Percentiles rank a stretch among this genome's conserved stretches.
Evolutionary conservation across 2,797 vertebrate genomes (phyloP).

Genomic region (Yasuhikotakia modesta): DNA sequence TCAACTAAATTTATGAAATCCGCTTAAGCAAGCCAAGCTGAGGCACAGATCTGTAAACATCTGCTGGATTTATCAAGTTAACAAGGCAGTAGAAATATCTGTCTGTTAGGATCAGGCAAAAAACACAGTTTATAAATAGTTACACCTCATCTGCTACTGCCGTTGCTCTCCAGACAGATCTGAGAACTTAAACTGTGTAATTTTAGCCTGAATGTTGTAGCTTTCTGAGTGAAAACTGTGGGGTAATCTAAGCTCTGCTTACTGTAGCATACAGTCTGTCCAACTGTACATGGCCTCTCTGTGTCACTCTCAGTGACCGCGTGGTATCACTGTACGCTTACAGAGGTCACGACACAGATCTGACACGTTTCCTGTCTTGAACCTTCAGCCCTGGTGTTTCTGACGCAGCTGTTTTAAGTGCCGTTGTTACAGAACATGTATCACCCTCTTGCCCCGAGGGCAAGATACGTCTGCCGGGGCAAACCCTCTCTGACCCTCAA

Average conservation of each 20-base stretch:
- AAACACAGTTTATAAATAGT: slow-evolving; percentile 51
- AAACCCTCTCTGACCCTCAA: background rate
- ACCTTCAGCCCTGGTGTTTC: background rate
- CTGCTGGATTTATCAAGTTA: background rate
- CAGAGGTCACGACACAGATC: slow-evolving; percentile 33
- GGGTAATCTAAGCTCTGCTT: slow-evolving; percentile 22
- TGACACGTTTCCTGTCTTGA: background rate
- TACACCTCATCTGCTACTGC: slow-evolving; percentile 48
- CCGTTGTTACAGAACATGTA: slow-evolving; percentile 1
- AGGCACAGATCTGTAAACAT: background rate
- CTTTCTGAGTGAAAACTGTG: slow-evolving; percentile 3
- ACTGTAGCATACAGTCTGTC: background rate
- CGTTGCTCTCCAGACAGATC: slow-evolving; percentile 41
- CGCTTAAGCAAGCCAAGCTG: slow-evolving; percentile 10
- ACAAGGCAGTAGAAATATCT: background rate
- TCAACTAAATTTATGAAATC: slow-evolving; percentile 3
- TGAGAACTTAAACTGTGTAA: slow-evolving; percentile 36
- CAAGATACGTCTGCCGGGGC: background rate
- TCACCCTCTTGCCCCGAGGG: background rate
- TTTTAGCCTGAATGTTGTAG: slow-evolving; percentile 25
- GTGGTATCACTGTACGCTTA: slow-evolving; percentile 25
- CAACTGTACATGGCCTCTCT: slow-evolving; percentile 5
- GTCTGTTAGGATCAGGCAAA: background rate
- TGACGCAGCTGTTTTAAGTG: slow-evolving; percentile 6
- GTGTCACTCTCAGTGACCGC: slow-evolving; percentile 24